Conservation (phyloP, 92 coral and sea anemone species). For the Blastomussa wellsi region DNA sequence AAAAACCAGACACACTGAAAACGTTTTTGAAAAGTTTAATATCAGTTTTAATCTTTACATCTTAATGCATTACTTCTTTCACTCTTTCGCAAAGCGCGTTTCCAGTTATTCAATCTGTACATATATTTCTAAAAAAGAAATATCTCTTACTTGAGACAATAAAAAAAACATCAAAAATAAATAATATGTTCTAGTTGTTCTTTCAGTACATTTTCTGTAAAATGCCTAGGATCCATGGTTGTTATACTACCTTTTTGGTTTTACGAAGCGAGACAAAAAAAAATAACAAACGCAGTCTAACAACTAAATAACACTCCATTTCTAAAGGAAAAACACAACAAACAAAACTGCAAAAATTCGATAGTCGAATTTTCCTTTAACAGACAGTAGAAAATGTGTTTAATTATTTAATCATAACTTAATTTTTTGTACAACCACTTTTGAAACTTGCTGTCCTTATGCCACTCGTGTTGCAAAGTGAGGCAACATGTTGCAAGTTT, state of each 20-base stretch:
- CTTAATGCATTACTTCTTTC: not conserved
- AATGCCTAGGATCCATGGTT: too few species aligned
- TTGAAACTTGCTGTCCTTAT: too few species aligned
- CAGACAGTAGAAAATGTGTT: not conserved
- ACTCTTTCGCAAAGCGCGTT: too few species aligned
- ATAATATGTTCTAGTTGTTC: conserved; percentile 5
- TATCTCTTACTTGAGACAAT: not conserved
- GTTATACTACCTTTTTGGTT: not conserved
- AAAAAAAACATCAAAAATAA: not conserved
- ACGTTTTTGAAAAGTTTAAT: not conserved
- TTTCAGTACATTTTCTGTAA: too few species aligned
- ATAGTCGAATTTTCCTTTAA: not conserved
- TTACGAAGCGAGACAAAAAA: not conserved
- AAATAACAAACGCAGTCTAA: too few species aligned
- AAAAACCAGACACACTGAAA: not conserved
- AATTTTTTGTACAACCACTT: too few species aligned
- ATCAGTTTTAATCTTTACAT: not conserved
- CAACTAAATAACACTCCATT: too few species aligned
- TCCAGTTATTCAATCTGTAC: conserved; percentile 2
- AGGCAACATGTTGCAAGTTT: too few species aligned
- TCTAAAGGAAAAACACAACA: too few species aligned
- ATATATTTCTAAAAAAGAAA: not conserved
- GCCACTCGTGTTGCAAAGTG: too few species aligned
- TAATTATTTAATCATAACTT: too few species aligned
- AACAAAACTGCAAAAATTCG: not conserved